Evolutionary conservation across 53 echinoderm and acorn worm species (phyloP).

Genomic region (Apostichopus leukothele): DNA sequence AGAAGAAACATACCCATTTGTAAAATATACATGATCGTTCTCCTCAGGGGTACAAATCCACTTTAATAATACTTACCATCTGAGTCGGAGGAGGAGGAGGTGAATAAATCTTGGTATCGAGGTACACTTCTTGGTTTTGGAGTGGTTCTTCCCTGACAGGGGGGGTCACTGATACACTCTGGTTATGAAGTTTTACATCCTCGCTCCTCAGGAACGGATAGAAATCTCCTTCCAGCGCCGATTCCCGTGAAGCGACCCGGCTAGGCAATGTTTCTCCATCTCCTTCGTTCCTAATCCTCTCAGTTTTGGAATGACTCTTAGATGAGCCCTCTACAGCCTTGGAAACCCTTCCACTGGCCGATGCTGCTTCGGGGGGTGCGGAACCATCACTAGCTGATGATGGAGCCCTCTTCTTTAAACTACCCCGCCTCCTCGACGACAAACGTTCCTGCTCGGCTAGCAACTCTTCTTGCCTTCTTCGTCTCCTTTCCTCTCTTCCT

Average conservation of each 20-base stretch:
- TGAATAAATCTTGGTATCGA: constrained; percentile 19
- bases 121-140: constrained; percentile 29
- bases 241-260: background rate
- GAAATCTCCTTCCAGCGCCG: constrained; percentile 68
- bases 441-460: constrained; percentile 74
- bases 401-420: constrained; percentile 45
- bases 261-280: background rate
- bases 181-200: constrained; percentile 65
- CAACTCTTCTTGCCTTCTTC: constrained; percentile 80
- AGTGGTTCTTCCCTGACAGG: background rate
- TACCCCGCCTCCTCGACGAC: constrained; percentile 56
- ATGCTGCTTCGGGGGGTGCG: background rate
- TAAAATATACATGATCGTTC: too few species aligned
- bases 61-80: constrained; percentile 3
- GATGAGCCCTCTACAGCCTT: background rate
- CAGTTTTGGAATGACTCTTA: background rate
- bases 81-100: constrained; percentile 4
- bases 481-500: constrained; percentile 73
- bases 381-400: background rate
- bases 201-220: constrained; percentile 86
- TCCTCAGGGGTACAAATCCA: too few species aligned
- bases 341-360: background rate
- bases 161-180: constrained; percentile 69
- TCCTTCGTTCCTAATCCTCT: constrained; percentile 13
- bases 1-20: too few species aligned